Evolutionary conservation across 2,113 vertebrate species (phyloP).

Genomic region (Ariopsis seemanni): DNA sequence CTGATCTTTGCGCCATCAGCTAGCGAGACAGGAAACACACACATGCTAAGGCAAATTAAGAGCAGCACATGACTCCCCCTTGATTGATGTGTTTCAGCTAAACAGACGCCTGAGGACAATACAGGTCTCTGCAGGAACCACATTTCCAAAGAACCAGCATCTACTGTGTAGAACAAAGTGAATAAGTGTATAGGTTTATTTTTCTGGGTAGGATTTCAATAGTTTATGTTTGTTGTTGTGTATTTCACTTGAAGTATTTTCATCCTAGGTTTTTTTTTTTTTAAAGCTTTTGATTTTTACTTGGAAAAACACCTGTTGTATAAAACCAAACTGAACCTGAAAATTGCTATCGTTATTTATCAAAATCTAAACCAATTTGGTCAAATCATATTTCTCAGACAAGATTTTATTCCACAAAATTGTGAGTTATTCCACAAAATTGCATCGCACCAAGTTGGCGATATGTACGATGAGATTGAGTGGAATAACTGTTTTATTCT

Average conservation of each 20-base stretch:
- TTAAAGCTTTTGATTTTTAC: not conserved
- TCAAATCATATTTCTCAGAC: not conserved
- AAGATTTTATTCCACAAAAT: not conserved
- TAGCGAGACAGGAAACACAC: conserved; percentile 41
- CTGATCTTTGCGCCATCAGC: conserved; percentile 37
- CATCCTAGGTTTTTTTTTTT: not conserved
- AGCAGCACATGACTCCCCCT: conserved; percentile 27
- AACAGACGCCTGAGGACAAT: conserved; percentile 28
- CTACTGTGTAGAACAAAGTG: not conserved
- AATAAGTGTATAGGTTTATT: not conserved
- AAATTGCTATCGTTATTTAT: not conserved
- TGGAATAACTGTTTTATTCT: no score
- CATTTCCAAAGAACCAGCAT: conserved; percentile 3
- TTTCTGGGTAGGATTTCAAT: not conserved
- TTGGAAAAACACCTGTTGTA: conserved; percentile 28
- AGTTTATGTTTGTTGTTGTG: not conserved
- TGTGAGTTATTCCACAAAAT: no score
- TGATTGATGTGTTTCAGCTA: conserved; percentile 39
- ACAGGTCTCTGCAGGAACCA: not conserved
- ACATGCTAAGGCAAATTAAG: conserved; percentile 37
- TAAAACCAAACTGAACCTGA: not conserved
- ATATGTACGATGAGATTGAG: no score
- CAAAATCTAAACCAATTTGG: not conserved
- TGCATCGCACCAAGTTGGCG: no score
- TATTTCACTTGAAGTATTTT: not conserved